Conservation (phyloP, 2,888 invertebrate species). For the Salticus scenicus region DNA sequence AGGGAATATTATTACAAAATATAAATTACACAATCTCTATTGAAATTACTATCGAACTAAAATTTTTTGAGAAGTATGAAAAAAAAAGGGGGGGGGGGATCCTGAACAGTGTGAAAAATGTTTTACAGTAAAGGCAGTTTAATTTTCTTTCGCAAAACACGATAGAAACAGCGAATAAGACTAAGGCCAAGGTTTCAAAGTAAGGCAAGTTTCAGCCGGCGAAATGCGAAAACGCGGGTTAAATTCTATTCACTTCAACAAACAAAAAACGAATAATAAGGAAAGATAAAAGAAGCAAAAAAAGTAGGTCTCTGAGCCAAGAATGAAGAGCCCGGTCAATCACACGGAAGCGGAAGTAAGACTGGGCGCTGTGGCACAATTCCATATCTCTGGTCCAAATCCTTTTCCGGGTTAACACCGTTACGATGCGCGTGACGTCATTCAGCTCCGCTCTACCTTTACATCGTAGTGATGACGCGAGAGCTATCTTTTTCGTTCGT, state of each 20-base stretch:
- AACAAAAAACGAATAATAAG: slow-evolving; percentile 50
- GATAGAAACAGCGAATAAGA: not conserved
- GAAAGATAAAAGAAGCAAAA: slow-evolving; percentile 49
- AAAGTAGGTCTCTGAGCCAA: slow-evolving; percentile 69
- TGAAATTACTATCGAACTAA: too few species aligned
- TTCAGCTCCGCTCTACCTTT: slow-evolving; percentile 36
- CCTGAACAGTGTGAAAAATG: too few species aligned
- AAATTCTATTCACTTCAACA: slow-evolving; percentile 36
- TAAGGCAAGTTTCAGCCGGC: slow-evolving; percentile 18
- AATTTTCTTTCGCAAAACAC: too few species aligned
- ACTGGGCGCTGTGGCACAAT: slow-evolving; percentile 57
- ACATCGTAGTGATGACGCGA: slow-evolving; percentile 30
- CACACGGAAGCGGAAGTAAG: slow-evolving; percentile 70
- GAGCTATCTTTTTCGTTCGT: slow-evolving; percentile 25
- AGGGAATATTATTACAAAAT: too few species aligned
- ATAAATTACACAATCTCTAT: too few species aligned
- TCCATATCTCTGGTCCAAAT: slow-evolving; percentile 68
- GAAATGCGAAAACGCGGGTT: slow-evolving; percentile 43
- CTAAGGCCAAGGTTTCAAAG: slow-evolving; percentile 57
- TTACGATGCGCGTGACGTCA: slow-evolving; percentile 64
- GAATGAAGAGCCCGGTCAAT: slow-evolving; percentile 65
- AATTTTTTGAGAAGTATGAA: too few species aligned
- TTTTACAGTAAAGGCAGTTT: too few species aligned
- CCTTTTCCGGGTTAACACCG: slow-evolving; percentile 67
- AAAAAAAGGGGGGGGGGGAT: too few species aligned